Conservation (phyloP, 35 echinoderm and acorn worm species). For the Heliocidaris tuberculata region DNA sequence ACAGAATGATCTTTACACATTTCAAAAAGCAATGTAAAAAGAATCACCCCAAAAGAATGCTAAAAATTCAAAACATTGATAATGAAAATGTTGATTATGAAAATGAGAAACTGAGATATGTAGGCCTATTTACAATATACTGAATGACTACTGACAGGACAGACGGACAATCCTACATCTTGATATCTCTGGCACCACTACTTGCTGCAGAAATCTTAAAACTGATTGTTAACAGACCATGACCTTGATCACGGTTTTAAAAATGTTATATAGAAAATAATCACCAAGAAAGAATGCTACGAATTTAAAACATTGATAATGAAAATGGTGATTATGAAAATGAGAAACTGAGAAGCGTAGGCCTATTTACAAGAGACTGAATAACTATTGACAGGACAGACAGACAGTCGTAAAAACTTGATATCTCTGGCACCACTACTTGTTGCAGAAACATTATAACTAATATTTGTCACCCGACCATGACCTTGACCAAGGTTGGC, state of each 20-base stretch:
- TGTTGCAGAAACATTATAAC: no score
- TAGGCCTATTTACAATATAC: background rate
- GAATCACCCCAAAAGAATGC: background rate
- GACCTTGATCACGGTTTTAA: background rate
- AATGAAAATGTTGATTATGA: background rate
- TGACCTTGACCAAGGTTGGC: no score
- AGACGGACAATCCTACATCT: background rate
- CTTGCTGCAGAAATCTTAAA: no score
- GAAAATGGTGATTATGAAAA: background rate
- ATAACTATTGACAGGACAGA: no score
- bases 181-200: no score
- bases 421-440: no score
- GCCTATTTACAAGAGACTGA: background rate
- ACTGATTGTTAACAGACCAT: background rate
- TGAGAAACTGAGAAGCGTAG: background rate
- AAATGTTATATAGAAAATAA: no score
- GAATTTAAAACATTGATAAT: background rate
- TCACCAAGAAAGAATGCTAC: background rate
- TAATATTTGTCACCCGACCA: no score
- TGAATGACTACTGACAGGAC: background rate
- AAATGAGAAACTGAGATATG: background rate
- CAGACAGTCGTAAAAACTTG: no score
- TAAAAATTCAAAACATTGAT: background rate
- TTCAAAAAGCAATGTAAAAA: background rate
- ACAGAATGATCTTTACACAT: no score